Conservation (phyloP, 2,888 invertebrate species). For the Gymnosoma rotundatum region DNA sequence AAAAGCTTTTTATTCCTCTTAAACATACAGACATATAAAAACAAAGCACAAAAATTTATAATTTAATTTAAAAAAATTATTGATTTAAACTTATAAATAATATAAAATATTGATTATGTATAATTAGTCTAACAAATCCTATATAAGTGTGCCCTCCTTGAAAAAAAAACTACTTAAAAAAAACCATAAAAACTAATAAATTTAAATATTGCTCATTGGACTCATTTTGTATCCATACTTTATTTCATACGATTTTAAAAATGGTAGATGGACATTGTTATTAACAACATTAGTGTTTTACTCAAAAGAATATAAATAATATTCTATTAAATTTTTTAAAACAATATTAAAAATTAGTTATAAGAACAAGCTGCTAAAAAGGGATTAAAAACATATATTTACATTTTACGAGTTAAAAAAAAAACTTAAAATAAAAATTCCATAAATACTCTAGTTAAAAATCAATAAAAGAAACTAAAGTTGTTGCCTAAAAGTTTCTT, state of each 20-base stretch:
- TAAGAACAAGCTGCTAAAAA: conserved; percentile 34
- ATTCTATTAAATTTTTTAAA: conserved; percentile 27
- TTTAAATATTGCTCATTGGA: conserved; percentile 55
- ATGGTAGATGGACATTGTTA: conserved; percentile 47
- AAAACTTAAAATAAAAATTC: background rate
- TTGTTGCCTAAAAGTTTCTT: conserved; percentile 65
- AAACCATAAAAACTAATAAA: background rate
- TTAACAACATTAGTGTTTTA: conserved; percentile 32
- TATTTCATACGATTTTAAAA: conserved; percentile 12
- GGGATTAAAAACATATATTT: conserved; percentile 35
- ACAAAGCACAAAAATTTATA: conserved; percentile 36
- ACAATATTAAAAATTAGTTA: conserved; percentile 9
- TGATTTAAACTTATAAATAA: background rate
- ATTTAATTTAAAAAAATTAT: conserved; percentile 5
- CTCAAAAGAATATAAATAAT: conserved; percentile 17
- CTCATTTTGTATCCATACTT: conserved; percentile 23
- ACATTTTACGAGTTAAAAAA: conserved; percentile 41
- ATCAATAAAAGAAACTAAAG: conserved; percentile 46
- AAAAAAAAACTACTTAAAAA: conserved; percentile 13
- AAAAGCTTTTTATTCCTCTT: conserved; percentile 34
- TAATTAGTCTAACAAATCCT: conserved; percentile 51
- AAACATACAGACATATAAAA: background rate
- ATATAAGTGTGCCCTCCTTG: conserved; percentile 66
- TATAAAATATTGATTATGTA: background rate
- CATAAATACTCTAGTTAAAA: background rate